These are phyloP conservation scores for Chelon auratus DNA, from an alignment of 2,797 vertebrate species.

Conservation along the genomic window DNA sequence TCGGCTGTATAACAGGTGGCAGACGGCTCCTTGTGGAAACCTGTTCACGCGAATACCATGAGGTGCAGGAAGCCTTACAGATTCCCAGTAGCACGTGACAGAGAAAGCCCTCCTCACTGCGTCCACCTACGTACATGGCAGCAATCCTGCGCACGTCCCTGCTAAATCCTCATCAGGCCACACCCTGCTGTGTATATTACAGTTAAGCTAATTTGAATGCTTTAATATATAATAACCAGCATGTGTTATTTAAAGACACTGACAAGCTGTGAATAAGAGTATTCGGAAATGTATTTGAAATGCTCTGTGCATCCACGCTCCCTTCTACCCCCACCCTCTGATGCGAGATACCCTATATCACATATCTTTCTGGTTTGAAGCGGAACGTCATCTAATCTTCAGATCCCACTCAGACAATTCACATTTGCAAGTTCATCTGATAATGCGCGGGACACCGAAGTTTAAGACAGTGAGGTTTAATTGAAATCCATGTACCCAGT, in stretches of 20 bases:
- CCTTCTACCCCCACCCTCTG: neutral
- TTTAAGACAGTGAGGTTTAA: constrained; percentile 15
- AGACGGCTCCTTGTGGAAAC: too few relatives aligned
- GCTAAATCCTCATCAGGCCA: constrained; percentile 55
- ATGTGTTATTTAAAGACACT: constrained; percentile 49
- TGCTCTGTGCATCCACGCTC: neutral
- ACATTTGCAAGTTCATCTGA: constrained; percentile 26
- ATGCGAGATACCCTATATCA: neutral
- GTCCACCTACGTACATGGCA: constrained; percentile 36
- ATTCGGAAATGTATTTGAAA: constrained; percentile 26
- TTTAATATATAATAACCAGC: constrained; percentile 62
- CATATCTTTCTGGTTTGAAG: constrained; percentile 12
- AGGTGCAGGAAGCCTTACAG: too few relatives aligned
- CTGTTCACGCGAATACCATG: too few relatives aligned
- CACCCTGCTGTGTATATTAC: constrained; percentile 68
- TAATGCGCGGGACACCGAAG: constrained; percentile 10
- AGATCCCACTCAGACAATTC: constrained; percentile 6
- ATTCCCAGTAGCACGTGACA: neutral
- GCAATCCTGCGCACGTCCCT: constrained; percentile 18
- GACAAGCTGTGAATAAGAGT: constrained; percentile 19
- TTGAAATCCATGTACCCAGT: constrained; percentile 23
- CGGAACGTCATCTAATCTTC: constrained; percentile 21
- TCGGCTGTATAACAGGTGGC: too few relatives aligned
- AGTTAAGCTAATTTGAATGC: constrained; percentile 68
- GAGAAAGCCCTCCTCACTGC: constrained; percentile 7